These are phyloP conservation scores for Eumeta japonica DNA, from an alignment of 1,140 invertebrate genomes.

Conservation along the genomic window DNA sequence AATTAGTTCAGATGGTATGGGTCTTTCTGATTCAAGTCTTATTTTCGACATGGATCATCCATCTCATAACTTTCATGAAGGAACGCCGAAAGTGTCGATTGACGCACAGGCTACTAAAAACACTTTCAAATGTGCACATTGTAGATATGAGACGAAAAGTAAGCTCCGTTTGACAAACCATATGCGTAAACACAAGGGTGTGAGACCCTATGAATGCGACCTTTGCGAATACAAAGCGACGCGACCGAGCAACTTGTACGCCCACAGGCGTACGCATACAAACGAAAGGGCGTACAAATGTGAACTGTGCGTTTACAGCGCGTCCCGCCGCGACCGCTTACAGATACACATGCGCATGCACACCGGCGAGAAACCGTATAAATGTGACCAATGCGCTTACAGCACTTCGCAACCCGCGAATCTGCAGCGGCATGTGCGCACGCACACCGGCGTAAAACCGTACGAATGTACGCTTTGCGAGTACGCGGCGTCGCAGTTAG, in stretches of 20 bases:
- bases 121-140: too few relatives aligned
- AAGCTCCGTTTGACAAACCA: too few relatives aligned
- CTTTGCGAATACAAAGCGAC: not conserved
- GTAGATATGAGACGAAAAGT: too few relatives aligned
- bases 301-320: not conserved
- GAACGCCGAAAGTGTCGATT: too few relatives aligned
- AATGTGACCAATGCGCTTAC: constrained; percentile 8
- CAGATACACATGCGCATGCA: not conserved
- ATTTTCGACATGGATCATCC: too few relatives aligned
- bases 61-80: too few relatives aligned
- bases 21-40: too few relatives aligned
- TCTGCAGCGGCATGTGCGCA: too few relatives aligned
- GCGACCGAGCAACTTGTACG: not conserved
- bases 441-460: not conserved
- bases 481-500: not conserved
- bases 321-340: not conserved
- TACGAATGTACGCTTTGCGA: not conserved
- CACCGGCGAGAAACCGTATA: not conserved
- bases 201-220: not conserved
- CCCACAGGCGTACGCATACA: not conserved
- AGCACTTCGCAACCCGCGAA: too few relatives aligned
- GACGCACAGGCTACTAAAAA: too few relatives aligned
- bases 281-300: not conserved
- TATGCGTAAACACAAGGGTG: not conserved
- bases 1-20: too few relatives aligned